A percentile compares a stretch with the other conserved stretches of the same genome.
These are phyloP conservation scores for Disparrhopalites patrizii DNA, from an alignment of 2,888 invertebrate genomes.

Conservation along the genomic window DNA sequence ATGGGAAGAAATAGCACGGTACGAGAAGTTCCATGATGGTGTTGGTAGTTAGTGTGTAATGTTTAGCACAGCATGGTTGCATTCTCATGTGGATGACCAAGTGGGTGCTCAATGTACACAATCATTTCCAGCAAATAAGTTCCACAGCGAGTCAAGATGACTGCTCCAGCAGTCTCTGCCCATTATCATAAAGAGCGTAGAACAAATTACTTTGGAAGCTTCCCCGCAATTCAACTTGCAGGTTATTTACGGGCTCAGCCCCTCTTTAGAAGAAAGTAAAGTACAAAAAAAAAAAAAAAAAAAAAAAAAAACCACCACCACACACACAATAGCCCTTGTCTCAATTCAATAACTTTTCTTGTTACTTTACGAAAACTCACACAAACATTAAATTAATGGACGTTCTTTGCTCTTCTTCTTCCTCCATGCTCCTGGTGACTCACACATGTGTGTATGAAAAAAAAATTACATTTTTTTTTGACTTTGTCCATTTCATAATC, in stretches of 20 bases:
- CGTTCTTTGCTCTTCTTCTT: no score
- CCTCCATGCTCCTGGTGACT: no score
- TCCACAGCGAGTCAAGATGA: not conserved
- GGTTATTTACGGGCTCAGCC: not conserved
- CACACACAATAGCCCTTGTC: not conserved
- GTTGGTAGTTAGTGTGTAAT: constrained; percentile 12
- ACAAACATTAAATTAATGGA: not conserved
- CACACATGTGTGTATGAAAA: no score
- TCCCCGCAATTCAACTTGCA: not conserved
- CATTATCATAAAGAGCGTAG: not conserved
- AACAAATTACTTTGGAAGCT: constrained; percentile 11
- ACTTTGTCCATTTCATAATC: no score
- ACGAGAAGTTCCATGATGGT: no score
- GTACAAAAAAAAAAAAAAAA: no score
- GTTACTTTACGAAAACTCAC: not conserved
- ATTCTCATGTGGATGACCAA: constrained; percentile 3
- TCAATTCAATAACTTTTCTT: not conserved
- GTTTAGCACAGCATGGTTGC: constrained; percentile 16
- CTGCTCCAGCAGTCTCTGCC: not conserved
- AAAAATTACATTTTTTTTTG: no score
- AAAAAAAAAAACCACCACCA: no score
- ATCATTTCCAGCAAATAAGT: constrained; percentile 6
- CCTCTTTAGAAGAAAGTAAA: not conserved
- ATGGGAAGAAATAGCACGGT: no score
- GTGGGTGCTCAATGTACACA: not conserved